Base-by-base conservation (phyloP, 2,113 vertebrate species). In the Macroglossus sobrinus region DNA sequence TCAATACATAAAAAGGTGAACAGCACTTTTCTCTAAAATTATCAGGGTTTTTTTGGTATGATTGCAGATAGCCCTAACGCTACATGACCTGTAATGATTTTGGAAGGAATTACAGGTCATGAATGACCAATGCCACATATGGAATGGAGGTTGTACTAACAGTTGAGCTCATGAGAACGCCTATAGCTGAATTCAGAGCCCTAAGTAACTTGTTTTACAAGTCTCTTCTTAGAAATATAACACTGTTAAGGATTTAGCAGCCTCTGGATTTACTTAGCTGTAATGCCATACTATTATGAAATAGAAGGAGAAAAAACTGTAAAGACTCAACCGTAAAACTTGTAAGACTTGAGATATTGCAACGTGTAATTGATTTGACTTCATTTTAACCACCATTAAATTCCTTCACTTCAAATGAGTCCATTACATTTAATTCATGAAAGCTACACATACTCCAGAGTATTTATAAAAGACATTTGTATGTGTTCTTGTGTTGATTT, bases 181-280 rank as follows among this genome's bases (percentile, higher is more conserved):
- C 15, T 38, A 1, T 30, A 22, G 59, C 63, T 89, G 35, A 68
- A 63, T 43, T 90, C 94, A 95, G 88, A 84, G 5, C 1, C 28
- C 38, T 80, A 21, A 89, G 35, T 69, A 59, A 89, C 45, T 16
- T 69, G 71, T 93, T 21, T 91, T 61, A 95, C 76, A 40, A 18
- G 21, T 91, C 71, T 92, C 94, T 59, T 35, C 81, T 71, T 71
- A 92, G 71, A 93, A 78, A 82, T 89, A 68, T 3, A 66, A 93
- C 87, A 40, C 4, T 84, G 64, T 64, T 2, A 74, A 14, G 92
- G 61, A 45, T 35, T 63, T 57, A 57, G 66, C 26, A 69, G 66
- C 26, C 82, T 87, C 40, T 35, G 40, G 61, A 0, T 2, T 81
- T 80, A 35, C 66, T 53, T 63, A 87, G 30, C 75, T 26, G 84